These are phyloP conservation scores for Clostera curtula DNA, from an alignment of 2,888 invertebrate genomes.

Conservation along the genomic window DNA sequence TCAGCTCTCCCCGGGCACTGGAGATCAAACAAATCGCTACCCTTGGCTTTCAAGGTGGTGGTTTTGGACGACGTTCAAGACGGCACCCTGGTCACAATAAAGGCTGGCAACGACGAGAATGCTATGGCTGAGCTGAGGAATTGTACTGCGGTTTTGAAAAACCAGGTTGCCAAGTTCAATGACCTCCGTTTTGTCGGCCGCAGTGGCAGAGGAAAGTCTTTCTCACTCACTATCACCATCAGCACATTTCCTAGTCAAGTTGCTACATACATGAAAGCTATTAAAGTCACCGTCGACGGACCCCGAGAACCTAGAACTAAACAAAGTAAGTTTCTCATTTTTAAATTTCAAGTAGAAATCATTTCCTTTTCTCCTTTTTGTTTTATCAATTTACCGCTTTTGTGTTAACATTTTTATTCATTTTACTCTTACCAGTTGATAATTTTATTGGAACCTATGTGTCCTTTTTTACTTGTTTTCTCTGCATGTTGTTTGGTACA, in stretches of 20 bases:
- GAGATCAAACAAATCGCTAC: constrained; percentile 98
- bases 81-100: constrained; percentile 94
- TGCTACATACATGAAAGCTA: constrained; percentile 95
- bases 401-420: too few species aligned
- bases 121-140: constrained; percentile 96
- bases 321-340: constrained; percentile 86
- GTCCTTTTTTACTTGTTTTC: constrained; percentile 1
- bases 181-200: constrained; percentile 98
- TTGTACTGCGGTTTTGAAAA: constrained; percentile 95
- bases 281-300: constrained; percentile 99
- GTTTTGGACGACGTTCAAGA: constrained; percentile 95
- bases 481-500: too few species aligned
- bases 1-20: constrained; percentile 96
- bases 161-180: constrained; percentile 98
- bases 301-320: constrained; percentile 98
- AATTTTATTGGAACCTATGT: constrained; percentile 12
- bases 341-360: too few species aligned
- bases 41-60: constrained; percentile 96
- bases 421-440: too few species aligned
- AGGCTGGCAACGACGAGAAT: constrained; percentile 99
- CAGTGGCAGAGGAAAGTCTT: constrained; percentile 96
- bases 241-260: constrained; percentile 85
- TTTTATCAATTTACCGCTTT: too few species aligned
- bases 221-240: constrained; percentile 95
- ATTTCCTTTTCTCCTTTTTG: constrained; percentile 7